phyloP scores from a whole-genome alignment of 2,797 vertebrate species.

The Neoniphon sammara region DNA sequence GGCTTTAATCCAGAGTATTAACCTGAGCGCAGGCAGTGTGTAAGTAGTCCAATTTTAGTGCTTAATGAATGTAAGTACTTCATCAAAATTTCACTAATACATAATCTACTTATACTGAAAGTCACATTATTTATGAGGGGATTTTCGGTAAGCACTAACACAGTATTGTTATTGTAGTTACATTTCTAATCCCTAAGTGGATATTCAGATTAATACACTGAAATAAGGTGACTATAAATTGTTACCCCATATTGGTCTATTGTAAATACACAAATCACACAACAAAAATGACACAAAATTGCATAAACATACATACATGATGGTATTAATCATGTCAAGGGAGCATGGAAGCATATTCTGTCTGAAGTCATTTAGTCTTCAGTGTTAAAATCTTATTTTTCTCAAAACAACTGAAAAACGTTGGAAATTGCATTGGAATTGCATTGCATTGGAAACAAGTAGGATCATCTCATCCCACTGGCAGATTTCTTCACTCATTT shows the following conservation, averaged over 20 bases:
- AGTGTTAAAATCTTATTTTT: no score
- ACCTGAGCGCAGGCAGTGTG: slow-evolving; percentile 5
- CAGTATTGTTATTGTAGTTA: slow-evolving; percentile 10
- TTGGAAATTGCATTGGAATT: no score
- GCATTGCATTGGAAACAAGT: no score
- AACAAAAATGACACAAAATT: no score
- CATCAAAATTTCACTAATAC: slow-evolving; percentile 12
- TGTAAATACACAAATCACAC: no score
- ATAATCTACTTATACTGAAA: neutral
- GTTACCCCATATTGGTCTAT: neutral
- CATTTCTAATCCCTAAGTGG: neutral
- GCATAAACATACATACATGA: neutral
- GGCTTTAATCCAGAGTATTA: neutral
- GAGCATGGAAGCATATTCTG: neutral
- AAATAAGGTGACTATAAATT: neutral
- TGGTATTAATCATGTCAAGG: neutral
- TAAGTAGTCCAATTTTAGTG: neutral
- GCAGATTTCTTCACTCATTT: no score
- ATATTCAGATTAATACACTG: neutral
- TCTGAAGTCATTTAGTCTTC: no score
- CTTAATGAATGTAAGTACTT: slow-evolving; percentile 9
- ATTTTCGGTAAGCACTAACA: slow-evolving; percentile 19
- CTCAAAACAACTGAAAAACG: no score
- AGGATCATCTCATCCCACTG: no score
- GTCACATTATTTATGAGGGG: neutral